phyloP scores from a whole-genome alignment of 1,140 invertebrate species.

The Eupeodes corollae region DNA sequence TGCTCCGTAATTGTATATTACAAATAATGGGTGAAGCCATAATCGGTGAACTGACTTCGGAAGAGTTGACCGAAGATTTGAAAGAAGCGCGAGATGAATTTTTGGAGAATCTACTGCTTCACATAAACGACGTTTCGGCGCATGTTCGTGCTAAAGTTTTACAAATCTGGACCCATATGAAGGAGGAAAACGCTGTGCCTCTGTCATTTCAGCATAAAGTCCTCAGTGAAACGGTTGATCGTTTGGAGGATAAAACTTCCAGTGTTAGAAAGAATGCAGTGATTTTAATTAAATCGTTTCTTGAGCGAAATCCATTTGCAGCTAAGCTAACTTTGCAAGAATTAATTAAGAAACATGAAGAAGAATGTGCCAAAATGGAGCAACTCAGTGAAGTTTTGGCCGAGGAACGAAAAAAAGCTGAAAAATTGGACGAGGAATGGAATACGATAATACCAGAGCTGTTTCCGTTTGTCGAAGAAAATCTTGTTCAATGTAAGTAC shows the following conservation, averaged over 20 bases:
- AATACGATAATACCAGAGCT: slow-evolving; percentile 35
- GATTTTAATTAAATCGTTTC: slow-evolving; percentile 57
- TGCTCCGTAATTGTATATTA: slow-evolving; percentile 67
- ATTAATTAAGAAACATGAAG: slow-evolving; percentile 44
- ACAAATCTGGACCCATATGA: slow-evolving; percentile 62
- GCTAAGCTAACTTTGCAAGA: slow-evolving; percentile 46
- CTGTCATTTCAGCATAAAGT: slow-evolving; percentile 51
- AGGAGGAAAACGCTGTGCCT: slow-evolving; percentile 60
- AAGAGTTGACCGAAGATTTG: slow-evolving; percentile 54
- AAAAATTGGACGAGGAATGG: slow-evolving; percentile 37
- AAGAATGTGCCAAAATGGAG: slow-evolving; percentile 47
- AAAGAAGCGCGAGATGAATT: slow-evolving; percentile 56
- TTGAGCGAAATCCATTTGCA: slow-evolving; percentile 67
- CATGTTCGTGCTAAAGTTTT: slow-evolving; percentile 72
- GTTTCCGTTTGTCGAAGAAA: slow-evolving; percentile 34
- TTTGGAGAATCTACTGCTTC: slow-evolving; percentile 62
- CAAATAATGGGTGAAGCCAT: slow-evolving; percentile 67
- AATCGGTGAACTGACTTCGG: slow-evolving; percentile 53
- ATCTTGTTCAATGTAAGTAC: slow-evolving; percentile 24
- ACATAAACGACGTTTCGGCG: slow-evolving; percentile 69
- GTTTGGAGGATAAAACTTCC: slow-evolving; percentile 65
- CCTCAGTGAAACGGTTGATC: slow-evolving; percentile 49
- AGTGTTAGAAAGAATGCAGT: slow-evolving; percentile 68
- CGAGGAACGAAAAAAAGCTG: slow-evolving; percentile 30
- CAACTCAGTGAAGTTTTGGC: slow-evolving; percentile 44